Evolutionary conservation across 2,113 vertebrate species (phyloP).

Genomic region (human (Homo sapiens)): DNA sequence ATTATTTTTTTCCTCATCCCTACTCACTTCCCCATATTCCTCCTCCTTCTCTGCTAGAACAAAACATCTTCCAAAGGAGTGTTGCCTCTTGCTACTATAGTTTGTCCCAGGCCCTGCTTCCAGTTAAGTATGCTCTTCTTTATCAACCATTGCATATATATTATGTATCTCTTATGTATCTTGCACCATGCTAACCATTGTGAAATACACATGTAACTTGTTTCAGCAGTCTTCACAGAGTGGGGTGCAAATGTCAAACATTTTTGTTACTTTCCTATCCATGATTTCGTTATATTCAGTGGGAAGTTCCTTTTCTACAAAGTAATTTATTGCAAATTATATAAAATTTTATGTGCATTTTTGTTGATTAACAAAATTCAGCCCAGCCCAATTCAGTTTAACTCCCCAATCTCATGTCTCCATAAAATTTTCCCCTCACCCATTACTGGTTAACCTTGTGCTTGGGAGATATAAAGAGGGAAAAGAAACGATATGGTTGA

Average conservation of each 20-base stretch:
- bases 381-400: not conserved
- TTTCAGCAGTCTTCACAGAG: not conserved
- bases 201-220: not conserved
- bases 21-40: not conserved
- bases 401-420: not conserved
- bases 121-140: not conserved
- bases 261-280: not conserved
- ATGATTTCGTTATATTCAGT: not conserved
- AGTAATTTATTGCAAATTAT: not conserved
- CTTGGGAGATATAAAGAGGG: not conserved
- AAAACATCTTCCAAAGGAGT: not conserved
- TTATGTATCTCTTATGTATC: not conserved
- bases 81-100: not conserved
- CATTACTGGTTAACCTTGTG: not conserved
- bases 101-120: not conserved
- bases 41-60: not conserved
- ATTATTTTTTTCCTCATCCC: not conserved
- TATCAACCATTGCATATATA: not conserved
- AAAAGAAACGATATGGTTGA: not conserved
- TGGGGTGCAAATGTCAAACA: not conserved
- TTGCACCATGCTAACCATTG: not conserved
- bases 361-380: not conserved
- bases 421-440: not conserved
- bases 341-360: not conserved
- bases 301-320: not conserved